Conservation (phyloP, 2,797 vertebrate genomes). For the Melanogrammus aeglefinus region DNA sequence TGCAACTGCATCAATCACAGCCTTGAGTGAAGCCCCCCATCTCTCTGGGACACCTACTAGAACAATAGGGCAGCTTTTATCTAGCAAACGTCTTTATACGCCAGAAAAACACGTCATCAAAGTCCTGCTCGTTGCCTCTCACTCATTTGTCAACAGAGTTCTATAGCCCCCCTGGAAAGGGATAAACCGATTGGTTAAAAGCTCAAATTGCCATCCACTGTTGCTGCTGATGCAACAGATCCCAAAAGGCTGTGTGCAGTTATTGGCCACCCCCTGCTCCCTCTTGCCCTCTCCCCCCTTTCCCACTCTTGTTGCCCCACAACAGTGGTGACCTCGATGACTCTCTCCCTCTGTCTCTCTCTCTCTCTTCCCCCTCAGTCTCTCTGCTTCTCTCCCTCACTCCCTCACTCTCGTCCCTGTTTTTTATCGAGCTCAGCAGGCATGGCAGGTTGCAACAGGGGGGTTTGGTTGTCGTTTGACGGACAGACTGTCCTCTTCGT, state of each 20-base stretch:
- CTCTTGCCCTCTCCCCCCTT: not conserved
- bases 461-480: too few relatives aligned
- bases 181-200: slow-evolving; percentile 8
- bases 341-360: not conserved
- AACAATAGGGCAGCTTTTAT: not conserved
- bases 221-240: slow-evolving; percentile 14
- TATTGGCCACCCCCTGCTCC: not conserved
- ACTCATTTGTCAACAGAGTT: not conserved
- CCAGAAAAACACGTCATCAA: not conserved
- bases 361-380: too few relatives aligned
- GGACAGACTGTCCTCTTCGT: too few relatives aligned
- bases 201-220: slow-evolving; percentile 8
- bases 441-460: not conserved
- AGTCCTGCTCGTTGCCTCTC: not conserved
- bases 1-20: not conserved
- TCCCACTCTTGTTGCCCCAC: not conserved
- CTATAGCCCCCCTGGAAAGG: not conserved
- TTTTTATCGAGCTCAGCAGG: not conserved
- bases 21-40: too few relatives aligned
- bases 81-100: not conserved
- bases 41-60: not conserved
- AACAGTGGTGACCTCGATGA: not conserved
- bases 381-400: not conserved
- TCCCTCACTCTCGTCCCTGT: not conserved
- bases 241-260: not conserved